Evolutionary conservation across 2,797 vertebrate species (phyloP).

Genomic region (Cygnus olor): DNA sequence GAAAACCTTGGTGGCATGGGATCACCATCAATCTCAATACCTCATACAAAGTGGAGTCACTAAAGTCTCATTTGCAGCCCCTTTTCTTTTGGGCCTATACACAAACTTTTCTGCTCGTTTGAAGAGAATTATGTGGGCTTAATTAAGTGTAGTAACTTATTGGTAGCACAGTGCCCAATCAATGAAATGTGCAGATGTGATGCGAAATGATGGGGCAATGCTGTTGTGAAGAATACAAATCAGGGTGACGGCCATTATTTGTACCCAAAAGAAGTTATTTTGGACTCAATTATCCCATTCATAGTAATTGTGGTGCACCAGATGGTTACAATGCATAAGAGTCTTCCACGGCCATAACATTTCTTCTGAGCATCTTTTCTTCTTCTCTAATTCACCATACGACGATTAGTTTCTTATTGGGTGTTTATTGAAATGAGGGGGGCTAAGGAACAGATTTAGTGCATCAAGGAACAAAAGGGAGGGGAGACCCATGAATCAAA

Average conservation of each 20-base stretch:
- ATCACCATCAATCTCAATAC: conserved; percentile 86
- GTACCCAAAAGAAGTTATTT: conserved; percentile 85
- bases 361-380: conserved; percentile 85
- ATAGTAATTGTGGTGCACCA: conserved; percentile 83
- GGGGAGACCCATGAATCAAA: conserved; percentile 73
- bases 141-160: conserved; percentile 95
- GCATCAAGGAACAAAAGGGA: conserved; percentile 78
- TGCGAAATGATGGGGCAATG: conserved; percentile 83
- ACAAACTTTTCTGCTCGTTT: conserved; percentile 83
- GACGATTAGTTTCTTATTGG: conserved; percentile 88
- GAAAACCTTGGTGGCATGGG: conserved; percentile 85
- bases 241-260: conserved; percentile 84
- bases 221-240: conserved; percentile 87
- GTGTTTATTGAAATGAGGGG: conserved; percentile 82
- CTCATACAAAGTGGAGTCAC: conserved; percentile 82
- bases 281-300: conserved; percentile 89
- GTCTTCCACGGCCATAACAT: conserved; percentile 82
- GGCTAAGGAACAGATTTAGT: conserved; percentile 82
- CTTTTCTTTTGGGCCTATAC: conserved; percentile 78
- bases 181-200: conserved; percentile 89
- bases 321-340: conserved; percentile 90
- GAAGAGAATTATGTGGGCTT: conserved; percentile 88
- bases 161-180: conserved; percentile 84
- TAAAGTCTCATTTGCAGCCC: conserved; percentile 87
- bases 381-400: conserved; percentile 86